phyloP scores from a whole-genome alignment of 1,140 invertebrate species.

The Sycophila sp. region DNA sequence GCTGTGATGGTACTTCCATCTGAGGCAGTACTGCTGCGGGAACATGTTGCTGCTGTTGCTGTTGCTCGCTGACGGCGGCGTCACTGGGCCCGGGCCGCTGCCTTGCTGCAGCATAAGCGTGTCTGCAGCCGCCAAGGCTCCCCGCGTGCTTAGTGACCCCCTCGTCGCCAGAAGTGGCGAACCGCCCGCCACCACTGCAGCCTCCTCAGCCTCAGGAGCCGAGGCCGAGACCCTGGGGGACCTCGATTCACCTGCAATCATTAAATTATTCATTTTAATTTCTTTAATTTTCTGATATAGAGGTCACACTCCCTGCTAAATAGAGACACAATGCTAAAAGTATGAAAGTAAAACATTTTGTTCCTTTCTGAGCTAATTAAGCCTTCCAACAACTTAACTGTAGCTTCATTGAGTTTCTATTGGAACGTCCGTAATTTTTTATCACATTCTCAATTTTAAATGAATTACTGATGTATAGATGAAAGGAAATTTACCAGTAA shows the following conservation, averaged over 20 bases:
- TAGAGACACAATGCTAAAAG: no score
- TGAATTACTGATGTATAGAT: no score
- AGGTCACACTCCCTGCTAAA: no score
- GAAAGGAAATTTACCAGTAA: no score
- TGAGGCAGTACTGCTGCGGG: conserved; percentile 88
- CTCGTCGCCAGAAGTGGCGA: not conserved
- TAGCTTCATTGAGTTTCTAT: no score
- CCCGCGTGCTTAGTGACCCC: not conserved
- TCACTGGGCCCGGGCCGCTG: conserved; percentile 41
- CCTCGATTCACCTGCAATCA: not conserved
- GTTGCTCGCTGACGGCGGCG: conserved; percentile 41
- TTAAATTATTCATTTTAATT: no score
- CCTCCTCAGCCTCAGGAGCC: conserved; percentile 18
- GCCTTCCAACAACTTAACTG: no score
- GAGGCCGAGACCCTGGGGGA: conserved; percentile 7
- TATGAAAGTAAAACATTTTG: no score
- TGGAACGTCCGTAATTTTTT: no score
- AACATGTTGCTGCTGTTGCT: conserved; percentile 69
- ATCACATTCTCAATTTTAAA: no score
- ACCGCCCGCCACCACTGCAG: conserved; percentile 18
- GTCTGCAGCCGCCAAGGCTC: not conserved
- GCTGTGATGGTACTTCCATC: conserved; percentile 92
- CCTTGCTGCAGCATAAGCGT: conserved; percentile 62
- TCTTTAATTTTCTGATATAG: no score
- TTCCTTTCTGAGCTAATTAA: no score